Evolutionary conservation across 2,888 invertebrate species (phyloP).

Genomic region (Xylota segnis): DNA sequence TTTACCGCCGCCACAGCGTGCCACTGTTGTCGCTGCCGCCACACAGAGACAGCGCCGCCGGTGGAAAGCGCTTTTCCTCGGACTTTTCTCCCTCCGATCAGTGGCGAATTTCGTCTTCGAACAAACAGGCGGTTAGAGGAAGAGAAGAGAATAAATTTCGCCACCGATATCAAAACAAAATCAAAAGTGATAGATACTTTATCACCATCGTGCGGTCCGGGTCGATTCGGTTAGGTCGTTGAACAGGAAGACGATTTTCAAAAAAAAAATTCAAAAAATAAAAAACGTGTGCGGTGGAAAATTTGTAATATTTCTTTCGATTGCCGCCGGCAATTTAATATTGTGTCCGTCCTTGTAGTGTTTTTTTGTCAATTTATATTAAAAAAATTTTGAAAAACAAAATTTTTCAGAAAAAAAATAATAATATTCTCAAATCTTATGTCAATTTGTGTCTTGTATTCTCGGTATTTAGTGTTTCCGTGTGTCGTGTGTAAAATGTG

Average conservation of each 20-base stretch:
- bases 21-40: constrained; percentile 32
- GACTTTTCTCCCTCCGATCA: constrained; percentile 48
- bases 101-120: constrained; percentile 51
- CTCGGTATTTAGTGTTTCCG: constrained; percentile 26
- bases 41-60: constrained; percentile 17
- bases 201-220: constrained; percentile 23
- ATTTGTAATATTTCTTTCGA: constrained; percentile 16
- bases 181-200: constrained; percentile 47
- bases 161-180: constrained; percentile 42
- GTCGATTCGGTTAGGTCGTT: constrained; percentile 15
- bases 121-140: constrained; percentile 21
- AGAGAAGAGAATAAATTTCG: constrained; percentile 26
- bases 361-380: constrained; percentile 11
- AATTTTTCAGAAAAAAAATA: neutral
- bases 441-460: constrained; percentile 62
- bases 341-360: constrained; percentile 14
- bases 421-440: constrained; percentile 39
- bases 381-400: constrained; percentile 14
- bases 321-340: constrained; percentile 31
- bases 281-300: neutral
- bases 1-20: constrained; percentile 17
- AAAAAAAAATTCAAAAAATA: constrained; percentile 27
- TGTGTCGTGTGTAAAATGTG: constrained; percentile 37
- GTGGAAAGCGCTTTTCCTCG: constrained; percentile 36
- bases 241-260: constrained; percentile 9